These are phyloP conservation scores for Stegostoma tigrinum DNA, from an alignment of 2,113 vertebrate species.

Conservation along the genomic window DNA sequence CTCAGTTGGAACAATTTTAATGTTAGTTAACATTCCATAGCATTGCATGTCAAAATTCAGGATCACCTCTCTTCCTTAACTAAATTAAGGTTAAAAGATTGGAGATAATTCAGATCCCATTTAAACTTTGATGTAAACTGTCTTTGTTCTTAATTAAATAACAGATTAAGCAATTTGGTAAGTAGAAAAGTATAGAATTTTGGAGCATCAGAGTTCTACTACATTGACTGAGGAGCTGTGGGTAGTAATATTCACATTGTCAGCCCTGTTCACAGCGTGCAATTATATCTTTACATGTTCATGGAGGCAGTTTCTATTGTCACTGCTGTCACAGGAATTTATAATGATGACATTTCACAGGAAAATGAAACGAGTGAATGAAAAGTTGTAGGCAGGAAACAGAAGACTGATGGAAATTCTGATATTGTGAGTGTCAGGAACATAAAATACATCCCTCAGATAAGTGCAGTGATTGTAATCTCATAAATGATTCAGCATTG, in stretches of 20 bases:
- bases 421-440: too few species aligned
- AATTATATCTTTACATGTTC: neutral
- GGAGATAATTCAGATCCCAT: neutral
- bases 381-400: neutral
- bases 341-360: neutral
- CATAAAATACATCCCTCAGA: neutral
- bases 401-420: neutral
- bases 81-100: neutral
- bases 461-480: neutral
- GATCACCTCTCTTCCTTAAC: neutral
- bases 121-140: neutral
- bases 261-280: neutral
- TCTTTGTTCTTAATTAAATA: neutral
- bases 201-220: neutral
- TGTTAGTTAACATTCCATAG: neutral
- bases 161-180: neutral
- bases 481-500: neutral
- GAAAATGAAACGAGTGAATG: neutral
- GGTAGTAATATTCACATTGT: neutral
- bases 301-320: neutral
- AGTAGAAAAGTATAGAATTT: neutral
- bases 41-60: neutral
- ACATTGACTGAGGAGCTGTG: neutral
- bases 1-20: neutral
- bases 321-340: neutral